Base-by-base conservation (phyloP, 1,140 invertebrate species). In the Mercenaria mercenaria region DNA sequence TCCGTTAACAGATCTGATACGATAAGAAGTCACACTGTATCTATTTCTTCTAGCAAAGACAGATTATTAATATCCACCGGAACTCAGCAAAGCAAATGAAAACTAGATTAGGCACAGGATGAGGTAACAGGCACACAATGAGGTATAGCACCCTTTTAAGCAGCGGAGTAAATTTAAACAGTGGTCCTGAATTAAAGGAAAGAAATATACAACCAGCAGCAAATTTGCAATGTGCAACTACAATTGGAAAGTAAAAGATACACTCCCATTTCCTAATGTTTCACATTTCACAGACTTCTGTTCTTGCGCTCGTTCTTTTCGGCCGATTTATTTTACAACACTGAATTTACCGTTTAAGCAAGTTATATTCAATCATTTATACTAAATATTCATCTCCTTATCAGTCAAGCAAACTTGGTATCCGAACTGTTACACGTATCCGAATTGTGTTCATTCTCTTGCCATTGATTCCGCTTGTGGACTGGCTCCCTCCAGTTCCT, bases 401-500 rank as follows among this genome's bases (percentile, higher is more conserved):
- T 59, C 20, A 59, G 20, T 47, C 43, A 47, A 47, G 43, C 15
- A 47, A 8, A 8, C 43, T 47, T 47, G 6, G 43, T 15, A 47
- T 47, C 15, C 43, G 15, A 8, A 47, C 43, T 8, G 15, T n/a
- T n/a, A 15, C 43, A 47, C 43, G 15, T 37, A 72, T 72, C 67
- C 32, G 34, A 67, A 72, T 72, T 76, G 2, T 41, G 13, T 64
- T 85, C 50, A 89, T 64, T 89, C 80, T n/a, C 88, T 67, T 23
- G 79, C 88, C 67, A 89, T 89, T 0, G 88, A 83, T 11, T 52
- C 29, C 0, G 56, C 76, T 52, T 89, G 88, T 0, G 92, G 93
- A 1, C 88, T 85, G 41, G 85, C 81, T n/a, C 91, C 93, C 59
- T 94, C 92, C 1, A 95, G 89, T 86, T 96, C 95, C 64, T 95